phyloP scores from a whole-genome alignment of 2,797 vertebrate species.

The Falco columbarius region DNA sequence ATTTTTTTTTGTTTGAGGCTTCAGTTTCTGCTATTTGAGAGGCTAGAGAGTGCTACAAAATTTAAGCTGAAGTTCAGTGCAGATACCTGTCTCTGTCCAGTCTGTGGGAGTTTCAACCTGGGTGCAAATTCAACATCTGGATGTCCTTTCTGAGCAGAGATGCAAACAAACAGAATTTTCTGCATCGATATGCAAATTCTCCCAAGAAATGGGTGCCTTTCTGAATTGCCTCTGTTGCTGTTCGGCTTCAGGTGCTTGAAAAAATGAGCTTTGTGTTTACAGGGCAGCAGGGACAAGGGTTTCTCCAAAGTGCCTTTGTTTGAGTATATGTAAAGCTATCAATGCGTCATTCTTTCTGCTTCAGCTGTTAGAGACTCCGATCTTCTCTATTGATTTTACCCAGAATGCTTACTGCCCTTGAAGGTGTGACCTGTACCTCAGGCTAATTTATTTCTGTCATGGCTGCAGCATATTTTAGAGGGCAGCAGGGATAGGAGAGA shows the following conservation, averaged over 20 bases:
- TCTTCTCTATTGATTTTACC: slow-evolving; percentile 77
- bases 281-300: slow-evolving; percentile 17
- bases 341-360: slow-evolving; percentile 71
- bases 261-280: slow-evolving; percentile 20
- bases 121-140: not conserved
- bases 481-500: slow-evolving; percentile 16
- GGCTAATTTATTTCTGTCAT: slow-evolving; percentile 82
- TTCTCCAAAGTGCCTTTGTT: slow-evolving; percentile 73
- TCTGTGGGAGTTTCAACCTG: not conserved
- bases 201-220: slow-evolving; percentile 24
- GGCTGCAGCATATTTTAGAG: slow-evolving; percentile 70
- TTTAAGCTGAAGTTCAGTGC: not conserved
- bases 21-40: not conserved
- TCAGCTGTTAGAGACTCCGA: slow-evolving; percentile 70
- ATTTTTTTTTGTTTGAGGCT: not conserved
- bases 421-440: slow-evolving; percentile 81
- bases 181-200: not conserved
- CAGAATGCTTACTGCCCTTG: slow-evolving; percentile 74
- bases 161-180: not conserved
- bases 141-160: not conserved
- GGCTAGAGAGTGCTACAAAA: not conserved
- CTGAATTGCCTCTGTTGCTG: slow-evolving; percentile 5
- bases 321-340: slow-evolving; percentile 57
- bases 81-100: not conserved
- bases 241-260: slow-evolving; percentile 64